Evolutionary conservation across 2,797 vertebrate species (phyloP).

Genomic region (Phoeniculus purpureus): DNA sequence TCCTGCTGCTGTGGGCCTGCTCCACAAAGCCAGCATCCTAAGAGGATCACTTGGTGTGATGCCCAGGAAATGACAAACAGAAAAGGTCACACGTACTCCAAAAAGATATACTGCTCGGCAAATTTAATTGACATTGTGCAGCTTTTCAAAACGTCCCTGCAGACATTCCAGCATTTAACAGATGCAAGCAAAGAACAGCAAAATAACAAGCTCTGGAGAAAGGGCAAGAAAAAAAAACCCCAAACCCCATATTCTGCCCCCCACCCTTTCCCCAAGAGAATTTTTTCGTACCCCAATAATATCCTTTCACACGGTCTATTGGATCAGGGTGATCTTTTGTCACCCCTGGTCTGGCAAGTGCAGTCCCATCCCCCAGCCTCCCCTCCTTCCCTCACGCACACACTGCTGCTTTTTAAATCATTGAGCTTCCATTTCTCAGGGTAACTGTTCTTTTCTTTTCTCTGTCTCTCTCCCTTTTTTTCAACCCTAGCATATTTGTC

Average conservation of each 20-base stretch:
- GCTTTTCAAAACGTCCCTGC: constrained; percentile 74
- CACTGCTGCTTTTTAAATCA: constrained; percentile 42
- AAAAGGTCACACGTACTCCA: constrained; percentile 83
- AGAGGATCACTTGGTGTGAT: constrained; percentile 81
- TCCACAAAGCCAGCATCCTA: constrained; percentile 76
- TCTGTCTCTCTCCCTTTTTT: constrained; percentile 5
- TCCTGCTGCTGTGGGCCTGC: constrained; percentile 72
- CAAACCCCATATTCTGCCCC: background rate
- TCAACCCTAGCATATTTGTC: constrained; percentile 23
- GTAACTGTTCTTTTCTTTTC: constrained; percentile 32
- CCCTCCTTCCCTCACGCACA: background rate
- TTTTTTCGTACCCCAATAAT: constrained; percentile 58
- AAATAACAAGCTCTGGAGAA: constrained; percentile 61
- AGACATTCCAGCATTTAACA: constrained; percentile 76
- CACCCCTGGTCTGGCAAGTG: constrained; percentile 11
- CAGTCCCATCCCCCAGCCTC: constrained; percentile 12
- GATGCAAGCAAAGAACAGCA: constrained; percentile 66
- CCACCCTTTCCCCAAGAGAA: background rate
- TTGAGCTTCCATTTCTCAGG: background rate
- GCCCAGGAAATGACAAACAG: constrained; percentile 86
- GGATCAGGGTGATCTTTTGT: constrained; percentile 42
- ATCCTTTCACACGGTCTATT: constrained; percentile 44
- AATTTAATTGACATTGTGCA: constrained; percentile 82
- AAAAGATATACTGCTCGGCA: constrained; percentile 79
- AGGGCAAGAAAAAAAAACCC: background rate